Evolutionary conservation across 2,113 vertebrate species (phyloP).

Genomic region (Syngnathoides biaculeatus): DNA sequence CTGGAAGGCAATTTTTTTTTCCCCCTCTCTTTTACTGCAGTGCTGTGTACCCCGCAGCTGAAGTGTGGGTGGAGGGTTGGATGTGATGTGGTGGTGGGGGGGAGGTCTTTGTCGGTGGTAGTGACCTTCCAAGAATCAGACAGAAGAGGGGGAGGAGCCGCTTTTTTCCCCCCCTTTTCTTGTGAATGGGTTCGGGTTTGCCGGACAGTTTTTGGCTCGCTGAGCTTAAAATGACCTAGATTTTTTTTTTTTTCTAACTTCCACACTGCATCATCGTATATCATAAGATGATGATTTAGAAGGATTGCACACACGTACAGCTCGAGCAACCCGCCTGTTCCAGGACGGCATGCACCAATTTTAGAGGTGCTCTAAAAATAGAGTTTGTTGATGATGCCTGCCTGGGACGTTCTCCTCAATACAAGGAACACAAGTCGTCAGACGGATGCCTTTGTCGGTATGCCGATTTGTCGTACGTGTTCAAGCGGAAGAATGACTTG

Average conservation of each 20-base stretch:
- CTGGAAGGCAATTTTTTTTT: not conserved
- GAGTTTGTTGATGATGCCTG: slow-evolving; percentile 40
- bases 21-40: slow-evolving; percentile 20
- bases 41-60: slow-evolving; percentile 7
- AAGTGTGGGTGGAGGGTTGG: slow-evolving; percentile 3
- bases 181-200: slow-evolving; percentile 72
- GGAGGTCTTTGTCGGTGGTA: slow-evolving; percentile 7
- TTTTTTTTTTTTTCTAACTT: not conserved
- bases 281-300: not conserved
- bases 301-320: slow-evolving; percentile 22
- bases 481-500: slow-evolving; percentile 15
- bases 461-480: not conserved
- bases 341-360: slow-evolving; percentile 69
- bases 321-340: slow-evolving; percentile 30
- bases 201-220: slow-evolving; percentile 22
- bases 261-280: slow-evolving; percentile 1
- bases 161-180: slow-evolving; percentile 39
- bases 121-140: slow-evolving; percentile 56
- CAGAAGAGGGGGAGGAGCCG: slow-evolving; percentile 10
- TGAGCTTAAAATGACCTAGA: slow-evolving; percentile 1
- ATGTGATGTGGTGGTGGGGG: not conserved
- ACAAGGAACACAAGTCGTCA: not conserved
- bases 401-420: not conserved
- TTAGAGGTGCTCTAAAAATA: slow-evolving; percentile 69
- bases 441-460: not conserved